Percentiles rank a stretch among this genome's conserved stretches.
These are phyloP conservation scores for Petrolisthes cinctipes DNA, from an alignment of 2,888 invertebrate species.

Conservation along the genomic window DNA sequence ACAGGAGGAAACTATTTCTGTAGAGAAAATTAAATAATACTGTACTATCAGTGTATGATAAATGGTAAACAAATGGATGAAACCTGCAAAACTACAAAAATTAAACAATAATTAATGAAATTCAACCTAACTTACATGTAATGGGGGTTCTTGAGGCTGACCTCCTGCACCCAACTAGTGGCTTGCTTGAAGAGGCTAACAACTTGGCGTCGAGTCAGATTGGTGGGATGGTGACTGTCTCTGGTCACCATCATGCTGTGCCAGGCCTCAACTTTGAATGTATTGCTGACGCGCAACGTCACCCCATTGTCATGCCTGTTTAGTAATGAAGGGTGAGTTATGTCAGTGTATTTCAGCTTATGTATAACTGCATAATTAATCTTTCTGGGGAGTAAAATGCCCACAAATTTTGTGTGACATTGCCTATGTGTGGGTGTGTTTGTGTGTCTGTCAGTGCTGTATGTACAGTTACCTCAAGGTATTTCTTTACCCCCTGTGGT, in stretches of 20 bases:
- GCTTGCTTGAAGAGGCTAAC: constrained; percentile 28
- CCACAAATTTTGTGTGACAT: too few relatives aligned
- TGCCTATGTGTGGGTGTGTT: too few relatives aligned
- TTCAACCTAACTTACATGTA: constrained; percentile 44
- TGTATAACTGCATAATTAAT: too few relatives aligned
- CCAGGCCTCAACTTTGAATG: constrained; percentile 52
- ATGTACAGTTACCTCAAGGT: too few relatives aligned
- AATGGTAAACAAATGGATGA: background rate
- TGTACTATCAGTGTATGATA: background rate
- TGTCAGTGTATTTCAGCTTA: too few relatives aligned
- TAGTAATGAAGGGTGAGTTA: background rate
- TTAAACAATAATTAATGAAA: background rate
- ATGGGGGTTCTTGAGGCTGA: constrained; percentile 40
- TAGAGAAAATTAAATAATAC: background rate
- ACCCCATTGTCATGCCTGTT: constrained; percentile 28
- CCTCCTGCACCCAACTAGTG: constrained; percentile 41
- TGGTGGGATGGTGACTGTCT: constrained; percentile 43
- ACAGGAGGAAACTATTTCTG: too few relatives aligned
- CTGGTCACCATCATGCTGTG: constrained; percentile 54
- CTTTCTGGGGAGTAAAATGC: too few relatives aligned
- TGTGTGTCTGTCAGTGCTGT: too few relatives aligned
- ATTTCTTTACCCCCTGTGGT: too few relatives aligned
- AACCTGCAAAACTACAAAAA: background rate
- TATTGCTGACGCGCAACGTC: constrained; percentile 50
- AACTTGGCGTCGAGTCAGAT: constrained; percentile 22